Conservation (phyloP, 2,888 invertebrate genomes). For the Drosophila nr. fundita region DNA sequence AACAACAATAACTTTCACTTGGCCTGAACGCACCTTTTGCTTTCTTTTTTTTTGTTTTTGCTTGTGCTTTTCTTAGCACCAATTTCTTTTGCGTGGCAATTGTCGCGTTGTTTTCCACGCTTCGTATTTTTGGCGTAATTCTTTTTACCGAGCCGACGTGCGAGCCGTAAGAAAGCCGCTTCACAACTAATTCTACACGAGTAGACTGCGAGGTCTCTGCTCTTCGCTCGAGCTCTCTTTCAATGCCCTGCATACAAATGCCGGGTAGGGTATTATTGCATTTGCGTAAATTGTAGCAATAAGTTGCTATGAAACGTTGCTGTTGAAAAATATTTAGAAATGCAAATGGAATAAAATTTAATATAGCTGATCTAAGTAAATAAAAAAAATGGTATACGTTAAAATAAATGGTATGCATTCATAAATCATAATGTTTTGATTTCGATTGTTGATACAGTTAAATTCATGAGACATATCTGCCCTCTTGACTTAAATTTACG, state of each 20-base stretch:
- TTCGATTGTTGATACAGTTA: background rate
- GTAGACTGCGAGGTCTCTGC: constrained; percentile 37
- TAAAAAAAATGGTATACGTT: background rate
- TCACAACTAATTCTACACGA: constrained; percentile 74
- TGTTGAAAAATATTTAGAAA: too few species aligned
- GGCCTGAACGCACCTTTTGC: constrained; percentile 49
- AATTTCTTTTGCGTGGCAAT: constrained; percentile 71
- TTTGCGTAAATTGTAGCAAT: background rate
- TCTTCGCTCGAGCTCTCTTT: constrained; percentile 37
- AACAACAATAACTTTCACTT: constrained; percentile 60
- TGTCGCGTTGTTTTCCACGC: constrained; percentile 38
- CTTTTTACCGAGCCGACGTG: constrained; percentile 33
- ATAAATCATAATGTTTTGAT: background rate
- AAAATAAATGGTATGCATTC: background rate
- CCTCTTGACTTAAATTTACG: background rate
- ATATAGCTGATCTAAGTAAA: background rate
- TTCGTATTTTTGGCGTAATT: constrained; percentile 27
- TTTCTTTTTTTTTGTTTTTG: constrained; percentile 32
- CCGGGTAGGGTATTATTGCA: background rate
- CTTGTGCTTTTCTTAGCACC: constrained; percentile 54
- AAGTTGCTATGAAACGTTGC: too few species aligned
- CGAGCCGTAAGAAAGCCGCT: constrained; percentile 72
- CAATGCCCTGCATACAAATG: constrained; percentile 17
- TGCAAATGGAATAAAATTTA: background rate
- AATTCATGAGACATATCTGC: background rate